Evolutionary conservation across 2,113 vertebrate species (phyloP).

Genomic region (Indri indri): DNA sequence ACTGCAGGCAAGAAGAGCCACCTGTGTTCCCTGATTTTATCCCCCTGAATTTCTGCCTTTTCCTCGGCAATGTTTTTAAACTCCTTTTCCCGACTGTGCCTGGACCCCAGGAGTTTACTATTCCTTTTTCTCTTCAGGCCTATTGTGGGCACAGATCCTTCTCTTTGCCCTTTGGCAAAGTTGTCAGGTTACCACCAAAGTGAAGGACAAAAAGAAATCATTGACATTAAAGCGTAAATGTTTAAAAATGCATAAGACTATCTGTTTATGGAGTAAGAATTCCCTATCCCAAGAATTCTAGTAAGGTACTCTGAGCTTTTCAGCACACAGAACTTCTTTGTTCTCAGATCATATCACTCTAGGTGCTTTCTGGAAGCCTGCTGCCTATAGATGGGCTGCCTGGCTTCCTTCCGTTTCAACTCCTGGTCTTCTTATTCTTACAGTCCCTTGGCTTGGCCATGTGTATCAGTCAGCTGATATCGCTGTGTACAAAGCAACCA

Average conservation of each 20-base stretch:
- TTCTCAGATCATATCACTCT: neutral
- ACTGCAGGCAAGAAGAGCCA: neutral
- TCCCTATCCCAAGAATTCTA: slow-evolving; percentile 23
- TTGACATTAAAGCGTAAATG: slow-evolving; percentile 10
- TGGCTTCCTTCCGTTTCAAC: neutral
- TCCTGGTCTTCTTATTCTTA: neutral
- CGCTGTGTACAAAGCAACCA: slow-evolving; percentile 23
- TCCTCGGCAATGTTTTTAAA: neutral
- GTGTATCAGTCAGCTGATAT: slow-evolving; percentile 11
- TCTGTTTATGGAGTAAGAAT: neutral
- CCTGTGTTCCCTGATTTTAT: neutral
- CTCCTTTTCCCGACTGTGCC: neutral
- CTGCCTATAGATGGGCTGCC: neutral
- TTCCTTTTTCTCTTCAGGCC: slow-evolving; percentile 16
- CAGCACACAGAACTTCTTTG: neutral
- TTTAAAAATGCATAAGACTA: slow-evolving; percentile 37
- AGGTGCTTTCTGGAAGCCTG: neutral
- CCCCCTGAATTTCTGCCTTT: neutral
- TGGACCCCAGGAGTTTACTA: neutral
- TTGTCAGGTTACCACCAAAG: neutral
- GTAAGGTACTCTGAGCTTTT: neutral
- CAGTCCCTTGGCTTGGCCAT: neutral
- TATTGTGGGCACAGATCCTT: slow-evolving; percentile 22
- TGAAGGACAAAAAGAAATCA: slow-evolving; percentile 22
- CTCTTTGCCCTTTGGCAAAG: neutral